Evolutionary conservation across 2,797 vertebrate genomes (phyloP), one percentile per base, ranked within the genome.

Genomic region (Vespertilio murinus): DNA sequence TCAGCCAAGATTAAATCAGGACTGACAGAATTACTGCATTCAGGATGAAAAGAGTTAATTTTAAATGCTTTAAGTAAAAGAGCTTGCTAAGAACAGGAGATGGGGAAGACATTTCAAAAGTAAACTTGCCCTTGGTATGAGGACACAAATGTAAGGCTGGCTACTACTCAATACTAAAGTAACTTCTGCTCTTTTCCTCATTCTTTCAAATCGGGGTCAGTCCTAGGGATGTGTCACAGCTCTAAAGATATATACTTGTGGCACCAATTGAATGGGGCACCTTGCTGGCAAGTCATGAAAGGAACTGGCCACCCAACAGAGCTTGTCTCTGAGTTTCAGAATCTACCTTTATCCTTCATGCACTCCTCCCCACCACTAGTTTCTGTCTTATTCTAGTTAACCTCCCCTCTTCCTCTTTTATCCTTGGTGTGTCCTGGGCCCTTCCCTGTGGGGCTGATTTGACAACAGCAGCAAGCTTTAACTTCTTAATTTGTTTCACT

Each of bases 401-500:
- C 30, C 38, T 71, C 64, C 28, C 35, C 28, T 67, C n/a, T 69
- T 90, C 73, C 42, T 86, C 74, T 90, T 88, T 82, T 81, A 81
- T 90, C 59, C 8, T 70, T 33, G 47, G 12, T 64, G 13, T 56
- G 35, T 59, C 71, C 91, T 40, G 56, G 17, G 20, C 28, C 28
- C 64, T 91, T 87, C 65, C 77, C 71, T 59, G 6, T 38, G 59
- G n/a, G 80, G 54, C 33, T 93, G 49, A 74, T 52, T 56, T 89
- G 80, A 89, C 59, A 78, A 75, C 0, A 88, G 77, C 86, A 74
- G 73, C 38, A 92, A 87, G 75, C 16, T 69, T 91, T 52, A 77
- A 47, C 61, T 94, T 84, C 95, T 71, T 83, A n/a, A 88, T 92
- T 92, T 93, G 75, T 77, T 96, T 95, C 80, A 28, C 61, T 86